phyloP scores from a whole-genome alignment of 2,113 vertebrate species.

The Aspiorhynchus laticeps region DNA sequence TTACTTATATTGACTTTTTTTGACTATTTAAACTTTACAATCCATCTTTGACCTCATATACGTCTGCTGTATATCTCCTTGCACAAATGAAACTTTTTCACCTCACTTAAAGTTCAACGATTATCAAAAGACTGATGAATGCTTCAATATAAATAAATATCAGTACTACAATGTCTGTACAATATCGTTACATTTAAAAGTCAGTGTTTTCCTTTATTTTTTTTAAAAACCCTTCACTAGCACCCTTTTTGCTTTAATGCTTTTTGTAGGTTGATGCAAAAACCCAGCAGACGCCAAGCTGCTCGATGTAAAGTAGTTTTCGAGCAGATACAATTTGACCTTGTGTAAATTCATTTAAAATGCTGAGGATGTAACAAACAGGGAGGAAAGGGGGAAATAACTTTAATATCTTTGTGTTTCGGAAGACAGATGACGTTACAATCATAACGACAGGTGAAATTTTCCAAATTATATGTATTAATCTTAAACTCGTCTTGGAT shows the following conservation, averaged over 20 bases:
- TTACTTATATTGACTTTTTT: slow-evolving; percentile 21
- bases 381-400: not conserved
- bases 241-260: slow-evolving; percentile 61
- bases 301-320: not conserved
- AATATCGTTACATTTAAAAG: slow-evolving; percentile 67
- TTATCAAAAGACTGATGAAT: slow-evolving; percentile 60
- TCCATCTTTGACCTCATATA: slow-evolving; percentile 28
- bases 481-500: slow-evolving; percentile 9
- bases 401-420: slow-evolving; percentile 18
- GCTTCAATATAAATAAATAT: slow-evolving; percentile 77
- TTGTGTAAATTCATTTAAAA: not conserved
- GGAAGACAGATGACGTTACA: slow-evolving; percentile 33
- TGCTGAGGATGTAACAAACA: not conserved
- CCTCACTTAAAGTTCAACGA: slow-evolving; percentile 33
- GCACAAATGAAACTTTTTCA: slow-evolving; percentile 18
- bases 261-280: slow-evolving; percentile 8
- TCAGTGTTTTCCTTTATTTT: slow-evolving; percentile 66
- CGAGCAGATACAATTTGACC: slow-evolving; percentile 14
- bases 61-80: slow-evolving; percentile 38
- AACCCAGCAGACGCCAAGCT: not conserved
- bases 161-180: slow-evolving; percentile 62
- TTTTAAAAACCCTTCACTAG: slow-evolving; percentile 55
- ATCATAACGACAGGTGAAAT: not conserved
- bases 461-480: not conserved
- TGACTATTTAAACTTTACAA: slow-evolving; percentile 26